Evolutionary conservation across 2,113 vertebrate species (phyloP).

Genomic region (Poecilia latipinna): DNA sequence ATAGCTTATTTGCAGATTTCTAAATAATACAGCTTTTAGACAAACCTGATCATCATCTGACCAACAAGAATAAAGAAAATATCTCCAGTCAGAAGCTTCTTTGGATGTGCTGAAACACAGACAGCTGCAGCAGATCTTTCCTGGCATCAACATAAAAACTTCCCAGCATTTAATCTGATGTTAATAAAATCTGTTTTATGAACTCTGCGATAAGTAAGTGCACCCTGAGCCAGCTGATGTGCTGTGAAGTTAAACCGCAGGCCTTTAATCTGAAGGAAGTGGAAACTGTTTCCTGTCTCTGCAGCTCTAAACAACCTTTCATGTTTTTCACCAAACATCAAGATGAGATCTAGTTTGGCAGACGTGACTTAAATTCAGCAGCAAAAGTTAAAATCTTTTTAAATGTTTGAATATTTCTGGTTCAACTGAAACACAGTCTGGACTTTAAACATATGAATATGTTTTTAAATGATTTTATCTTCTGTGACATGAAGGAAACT

Average conservation of each 20-base stretch:
- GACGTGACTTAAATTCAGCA: background rate
- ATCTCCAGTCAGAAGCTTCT: too few species aligned
- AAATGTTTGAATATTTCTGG: background rate
- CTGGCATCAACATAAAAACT: too few species aligned
- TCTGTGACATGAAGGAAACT: slow-evolving; percentile 9
- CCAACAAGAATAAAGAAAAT: too few species aligned
- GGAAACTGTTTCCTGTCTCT: background rate
- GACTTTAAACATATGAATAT: background rate
- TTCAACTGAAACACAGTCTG: background rate
- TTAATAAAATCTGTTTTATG: too few species aligned
- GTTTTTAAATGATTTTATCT: background rate
- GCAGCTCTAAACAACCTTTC: background rate
- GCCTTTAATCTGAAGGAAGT: background rate
- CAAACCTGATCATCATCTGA: too few species aligned
- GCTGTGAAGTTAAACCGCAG: background rate
- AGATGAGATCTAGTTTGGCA: background rate
- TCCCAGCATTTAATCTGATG: too few species aligned
- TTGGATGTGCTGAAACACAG: too few species aligned
- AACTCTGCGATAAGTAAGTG: background rate
- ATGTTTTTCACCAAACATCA: background rate
- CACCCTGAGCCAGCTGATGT: background rate
- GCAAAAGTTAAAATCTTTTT: background rate
- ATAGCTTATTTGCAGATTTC: too few species aligned
- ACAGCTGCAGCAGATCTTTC: too few species aligned
- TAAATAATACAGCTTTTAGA: too few species aligned